Percentiles rank a stretch among this genome's conserved stretches.
Conservation (phyloP, 2,113 vertebrate species). For the Microcebus griseorufus region DNA sequence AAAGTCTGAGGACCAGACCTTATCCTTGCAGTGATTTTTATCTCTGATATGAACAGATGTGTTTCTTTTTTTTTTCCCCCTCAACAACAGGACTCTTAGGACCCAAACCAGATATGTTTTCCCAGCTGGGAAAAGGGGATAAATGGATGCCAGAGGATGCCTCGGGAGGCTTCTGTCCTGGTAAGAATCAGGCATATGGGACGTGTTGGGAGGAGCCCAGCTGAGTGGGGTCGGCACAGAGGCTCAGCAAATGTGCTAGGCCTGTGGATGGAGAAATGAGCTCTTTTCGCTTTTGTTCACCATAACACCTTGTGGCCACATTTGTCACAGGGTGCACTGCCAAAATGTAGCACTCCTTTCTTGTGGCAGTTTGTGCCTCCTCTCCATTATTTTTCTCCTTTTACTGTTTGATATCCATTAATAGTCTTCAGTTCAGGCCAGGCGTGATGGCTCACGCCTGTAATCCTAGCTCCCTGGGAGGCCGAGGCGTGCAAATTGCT, state of each 20-base stretch:
- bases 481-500: too few relatives aligned
- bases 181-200: conserved; percentile 24
- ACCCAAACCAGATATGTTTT: conserved; percentile 39
- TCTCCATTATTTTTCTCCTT: not conserved
- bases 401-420: not conserved
- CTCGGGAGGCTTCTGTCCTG: not conserved
- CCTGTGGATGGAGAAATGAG: not conserved
- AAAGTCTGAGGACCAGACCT: not conserved
- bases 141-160: not conserved
- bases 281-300: not conserved
- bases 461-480: too few relatives aligned
- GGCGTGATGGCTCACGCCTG: too few relatives aligned
- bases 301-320: not conserved
- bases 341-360: not conserved
- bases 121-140: conserved; percentile 19
- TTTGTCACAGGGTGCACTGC: not conserved
- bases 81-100: conserved; percentile 68
- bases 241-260: not conserved
- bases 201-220: not conserved
- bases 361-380: not conserved
- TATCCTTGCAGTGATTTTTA: not conserved
- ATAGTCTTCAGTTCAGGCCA: not conserved
- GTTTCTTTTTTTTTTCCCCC: not conserved
- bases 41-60: not conserved
- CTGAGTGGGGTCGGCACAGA: not conserved